Evolutionary conservation across 1,140 invertebrate species (phyloP).

Genomic region (Trigoniulus corallinus): DNA sequence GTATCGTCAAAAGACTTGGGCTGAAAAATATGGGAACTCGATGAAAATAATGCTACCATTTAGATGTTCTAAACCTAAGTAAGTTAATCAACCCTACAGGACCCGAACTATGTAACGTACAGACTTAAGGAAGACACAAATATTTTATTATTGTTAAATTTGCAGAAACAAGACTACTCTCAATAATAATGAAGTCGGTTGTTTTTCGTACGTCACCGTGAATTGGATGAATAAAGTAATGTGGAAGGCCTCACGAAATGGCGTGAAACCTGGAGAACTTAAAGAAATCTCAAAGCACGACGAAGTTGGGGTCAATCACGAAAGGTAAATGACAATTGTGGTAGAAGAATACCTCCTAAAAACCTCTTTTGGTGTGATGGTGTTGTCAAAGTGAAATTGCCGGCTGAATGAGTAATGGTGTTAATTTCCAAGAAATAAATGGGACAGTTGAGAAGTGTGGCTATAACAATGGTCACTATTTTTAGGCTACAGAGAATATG

Average conservation of each 20-base stretch:
- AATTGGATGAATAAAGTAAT: background rate
- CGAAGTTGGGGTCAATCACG: background rate
- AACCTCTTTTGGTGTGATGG: too few species aligned
- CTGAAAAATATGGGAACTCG: background rate
- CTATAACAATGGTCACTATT: background rate
- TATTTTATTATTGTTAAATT: background rate
- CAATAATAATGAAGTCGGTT: background rate
- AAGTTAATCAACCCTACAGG: background rate
- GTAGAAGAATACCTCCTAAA: too few species aligned
- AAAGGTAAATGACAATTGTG: background rate
- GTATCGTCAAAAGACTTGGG: constrained; percentile 11
- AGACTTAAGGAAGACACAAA: background rate
- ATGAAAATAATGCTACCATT: background rate
- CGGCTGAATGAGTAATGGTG: background rate
- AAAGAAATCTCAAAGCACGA: background rate
- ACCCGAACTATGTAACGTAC: background rate
- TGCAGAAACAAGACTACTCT: background rate
- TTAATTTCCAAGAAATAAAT: background rate
- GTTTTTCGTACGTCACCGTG: background rate
- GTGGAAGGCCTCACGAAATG: background rate
- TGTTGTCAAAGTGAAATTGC: background rate
- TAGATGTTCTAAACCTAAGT: background rate
- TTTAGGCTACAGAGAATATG: background rate
- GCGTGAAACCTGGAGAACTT: background rate
- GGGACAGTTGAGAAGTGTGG: background rate